Percentiles rank a stretch among this genome's conserved stretches.
Evolutionary conservation across 2,113 vertebrate species (phyloP).

Genomic region (Chlamydotis undulata): DNA sequence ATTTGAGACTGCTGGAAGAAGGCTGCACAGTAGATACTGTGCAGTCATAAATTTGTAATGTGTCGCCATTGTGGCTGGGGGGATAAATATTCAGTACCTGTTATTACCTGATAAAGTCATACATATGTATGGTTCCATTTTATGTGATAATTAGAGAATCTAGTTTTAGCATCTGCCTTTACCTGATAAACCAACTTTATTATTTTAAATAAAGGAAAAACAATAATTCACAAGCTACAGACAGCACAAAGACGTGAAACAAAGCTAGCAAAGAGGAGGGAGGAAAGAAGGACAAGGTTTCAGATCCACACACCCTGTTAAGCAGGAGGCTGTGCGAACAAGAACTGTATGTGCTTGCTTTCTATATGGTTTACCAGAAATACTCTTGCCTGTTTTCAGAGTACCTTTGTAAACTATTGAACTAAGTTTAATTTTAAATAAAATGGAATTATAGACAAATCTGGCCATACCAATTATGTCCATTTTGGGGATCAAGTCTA

Average conservation of each 20-base stretch:
- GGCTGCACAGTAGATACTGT: background rate
- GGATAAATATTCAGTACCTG: conserved; percentile 78
- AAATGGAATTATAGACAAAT: background rate
- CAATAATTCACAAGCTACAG: conserved; percentile 53
- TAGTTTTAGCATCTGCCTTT: conserved; percentile 75
- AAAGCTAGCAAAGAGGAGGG: background rate
- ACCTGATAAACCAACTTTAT: conserved; percentile 73
- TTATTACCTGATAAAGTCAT: conserved; percentile 78
- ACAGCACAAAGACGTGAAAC: conserved; percentile 8
- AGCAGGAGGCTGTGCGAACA: background rate
- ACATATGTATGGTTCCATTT: conserved; percentile 74
- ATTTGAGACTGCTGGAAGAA: conserved; percentile 40
- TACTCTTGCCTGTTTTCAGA: background rate
- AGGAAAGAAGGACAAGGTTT: background rate
- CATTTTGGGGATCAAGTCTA: background rate
- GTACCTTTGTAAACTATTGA: background rate
- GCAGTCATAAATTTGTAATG: conserved; percentile 73
- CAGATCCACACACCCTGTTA: background rate
- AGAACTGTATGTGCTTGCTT: background rate
- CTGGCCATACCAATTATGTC: background rate
- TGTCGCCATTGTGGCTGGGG: conserved; percentile 59
- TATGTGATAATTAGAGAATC: conserved; percentile 77
- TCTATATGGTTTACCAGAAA: background rate
- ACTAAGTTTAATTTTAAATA: background rate
- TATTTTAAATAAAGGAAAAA: conserved; percentile 66